Base-by-base conservation (phyloP, 1,140 invertebrate genomes). In the Patella vulgata region DNA sequence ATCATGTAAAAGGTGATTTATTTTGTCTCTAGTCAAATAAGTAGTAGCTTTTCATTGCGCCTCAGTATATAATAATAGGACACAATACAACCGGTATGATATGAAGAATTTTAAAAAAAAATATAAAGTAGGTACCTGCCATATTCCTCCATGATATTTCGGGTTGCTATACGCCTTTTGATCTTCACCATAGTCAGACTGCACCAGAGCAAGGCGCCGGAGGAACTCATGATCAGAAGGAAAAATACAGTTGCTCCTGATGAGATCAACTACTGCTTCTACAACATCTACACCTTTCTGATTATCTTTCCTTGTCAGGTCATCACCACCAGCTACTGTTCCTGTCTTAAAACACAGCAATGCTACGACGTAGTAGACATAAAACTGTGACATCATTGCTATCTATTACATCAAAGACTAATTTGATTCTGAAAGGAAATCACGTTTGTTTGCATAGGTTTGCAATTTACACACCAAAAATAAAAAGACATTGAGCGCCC, bases 141-240 rank as follows among this genome's bases (percentile, higher is more conserved):
- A 77, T 3, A 77, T 75, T 44, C 75, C 75, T 3, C 75, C 75
- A 52, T 75, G 42, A 36, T 73, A 73, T 19, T 66, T 59, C 0
- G 42, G 9, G 31, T 66, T 59, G n/a, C n/a, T n/a, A 55, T 67
- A 77, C 1, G 75, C 75, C 8, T 62, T 64, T 0, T 65, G 39
- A n/a, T 75, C 56, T 6, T 55, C 44, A 19, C 74, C 74, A 43
- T 75, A 71, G 9, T 43, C 39, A 3, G 66, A 66, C 48, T 73
- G 66, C 0, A 74, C 74, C 21, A 66, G 74, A 3, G 74, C 74
- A 12, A 73, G 47, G 23, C 74, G 66, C n/a, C 74, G 48, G 0
- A 75, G 59, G 51, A 71, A 74, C 4, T 63, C 31, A 40, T 68
- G 62, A 42, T 75, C 74, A 19, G 61, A 48, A 19, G 44, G 44